A percentile compares a stretch with the other conserved stretches of the same genome.
These are phyloP conservation scores for Phengaris alcon DNA, from an alignment of 2,888 invertebrate genomes.

Conservation along the genomic window DNA sequence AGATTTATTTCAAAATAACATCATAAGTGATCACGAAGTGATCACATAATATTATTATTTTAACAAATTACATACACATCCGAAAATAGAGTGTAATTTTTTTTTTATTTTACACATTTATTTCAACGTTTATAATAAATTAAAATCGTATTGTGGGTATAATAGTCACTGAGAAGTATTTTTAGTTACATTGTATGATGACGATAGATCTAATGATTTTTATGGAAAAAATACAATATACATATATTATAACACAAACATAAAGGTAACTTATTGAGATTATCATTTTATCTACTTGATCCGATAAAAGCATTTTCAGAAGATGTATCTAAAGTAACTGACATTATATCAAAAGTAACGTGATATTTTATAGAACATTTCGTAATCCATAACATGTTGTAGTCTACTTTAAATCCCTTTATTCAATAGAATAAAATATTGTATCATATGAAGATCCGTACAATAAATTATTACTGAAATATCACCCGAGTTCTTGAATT, in stretches of 20 bases:
- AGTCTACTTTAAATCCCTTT: not conserved
- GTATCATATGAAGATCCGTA: not conserved
- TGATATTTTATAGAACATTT: not conserved
- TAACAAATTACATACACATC: no score
- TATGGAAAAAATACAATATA: not conserved
- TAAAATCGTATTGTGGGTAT: no score
- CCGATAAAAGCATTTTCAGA: conserved; percentile 26
- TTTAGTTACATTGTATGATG: no score
- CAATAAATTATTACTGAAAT: not conserved
- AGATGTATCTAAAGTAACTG: conserved; percentile 20
- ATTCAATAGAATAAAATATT: not conserved
- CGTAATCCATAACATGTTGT: conserved; percentile 3
- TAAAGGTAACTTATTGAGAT: not conserved
- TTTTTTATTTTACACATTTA: no score
- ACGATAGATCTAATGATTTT: not conserved
- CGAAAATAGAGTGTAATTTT: no score
- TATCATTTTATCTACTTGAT: conserved; percentile 25
- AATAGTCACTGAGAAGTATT: no score
- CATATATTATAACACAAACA: not conserved
- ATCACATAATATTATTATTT: no score
- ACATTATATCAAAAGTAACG: conserved; percentile 18
- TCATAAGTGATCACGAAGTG: no score
- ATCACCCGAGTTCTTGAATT: not conserved
- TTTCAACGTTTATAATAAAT: no score
- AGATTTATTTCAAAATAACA: no score